Base-by-base conservation (phyloP, 2,113 vertebrate species). In the Tiliqua scincoides region DNA sequence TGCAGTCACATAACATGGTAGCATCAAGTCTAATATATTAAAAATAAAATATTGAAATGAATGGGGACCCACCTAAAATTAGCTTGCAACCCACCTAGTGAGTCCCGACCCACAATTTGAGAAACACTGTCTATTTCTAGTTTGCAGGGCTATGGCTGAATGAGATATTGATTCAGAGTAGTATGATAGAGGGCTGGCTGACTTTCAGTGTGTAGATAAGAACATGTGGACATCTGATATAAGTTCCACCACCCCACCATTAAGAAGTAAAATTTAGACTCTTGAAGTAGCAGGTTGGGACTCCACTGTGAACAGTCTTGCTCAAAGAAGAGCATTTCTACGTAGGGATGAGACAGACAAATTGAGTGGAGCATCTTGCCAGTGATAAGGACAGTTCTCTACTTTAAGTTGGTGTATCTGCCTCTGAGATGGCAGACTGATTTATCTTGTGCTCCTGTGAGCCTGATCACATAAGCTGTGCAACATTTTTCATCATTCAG, bases 401-500 rank as follows among this genome's bases (percentile, higher is more conserved):
- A 4, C 30, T 27, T 83, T 10, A 52, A 52, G 27, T 73, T 52
- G 15, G 11, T 61, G 30, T 83, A 18, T 62, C 32, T 57, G 54
- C 54, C 17, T 52, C 67, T 52, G 72, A 40, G 30, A 48, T 25
- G 79, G 8, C 3, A 35, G 6, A 72, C 12, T 74, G 15, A 25
- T 52, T 62, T 79, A 87, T 89, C 48, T 20, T 61, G 21, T 75
- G 75, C 48, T n/a, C 67, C 87, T 73, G 35, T 59, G 32, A 70
- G 7, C 30, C n/a, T 82, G 32, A 82, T 32, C n/a, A 70, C 1
- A 32, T 40, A 27, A 63, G 32, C 18, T 57, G 9, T 59, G 17
- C 6, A 52, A 65, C 27, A 8, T 15, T 3, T 67, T 80, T 23
- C 17, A 17, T 43, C 43, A 48, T 48, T 48, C 43, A 8, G 43